Percentiles rank a stretch among this genome's conserved stretches.
These are phyloP conservation scores for Alligator mississippiensis DNA, from an alignment of 2,113 vertebrate genomes.

Conservation along the genomic window DNA sequence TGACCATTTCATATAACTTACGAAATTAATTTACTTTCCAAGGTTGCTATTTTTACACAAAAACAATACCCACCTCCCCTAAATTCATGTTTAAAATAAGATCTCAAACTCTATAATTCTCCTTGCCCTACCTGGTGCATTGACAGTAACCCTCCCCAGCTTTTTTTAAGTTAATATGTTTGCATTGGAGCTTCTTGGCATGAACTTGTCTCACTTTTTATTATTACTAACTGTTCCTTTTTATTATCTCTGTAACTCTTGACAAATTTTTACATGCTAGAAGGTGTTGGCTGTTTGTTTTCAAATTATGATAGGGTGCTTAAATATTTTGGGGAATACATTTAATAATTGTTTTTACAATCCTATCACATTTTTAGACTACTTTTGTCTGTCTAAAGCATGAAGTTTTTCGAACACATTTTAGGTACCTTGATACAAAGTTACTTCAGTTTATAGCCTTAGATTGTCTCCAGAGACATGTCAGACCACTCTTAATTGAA, in stretches of 20 bases:
- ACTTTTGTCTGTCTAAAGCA: not conserved
- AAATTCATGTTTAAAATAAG: not conserved
- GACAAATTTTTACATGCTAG: not conserved
- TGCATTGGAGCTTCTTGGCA: slow-evolving; percentile 2
- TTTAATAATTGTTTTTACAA: not conserved
- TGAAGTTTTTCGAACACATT: not conserved
- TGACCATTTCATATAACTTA: not conserved
- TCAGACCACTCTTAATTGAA: not conserved
- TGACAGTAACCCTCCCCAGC: not conserved
- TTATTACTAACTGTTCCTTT: not conserved
- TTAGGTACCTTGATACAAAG: not conserved
- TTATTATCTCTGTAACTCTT: not conserved
- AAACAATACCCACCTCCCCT: not conserved
- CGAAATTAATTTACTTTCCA: too few relatives aligned
- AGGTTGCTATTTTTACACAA: too few relatives aligned
- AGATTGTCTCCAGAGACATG: slow-evolving; percentile 27
- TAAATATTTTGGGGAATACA: not conserved
- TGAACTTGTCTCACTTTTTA: not conserved
- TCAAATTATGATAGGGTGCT: not conserved
- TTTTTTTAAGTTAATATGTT: not conserved
- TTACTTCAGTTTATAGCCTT: slow-evolving; percentile 15
- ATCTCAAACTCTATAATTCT: too few relatives aligned
- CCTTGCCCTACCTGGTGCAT: too few relatives aligned
- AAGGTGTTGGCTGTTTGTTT: not conserved
- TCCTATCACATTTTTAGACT: not conserved